Conservation (phyloP, 2,888 invertebrate species). For the Andricus quercusramuli region DNA sequence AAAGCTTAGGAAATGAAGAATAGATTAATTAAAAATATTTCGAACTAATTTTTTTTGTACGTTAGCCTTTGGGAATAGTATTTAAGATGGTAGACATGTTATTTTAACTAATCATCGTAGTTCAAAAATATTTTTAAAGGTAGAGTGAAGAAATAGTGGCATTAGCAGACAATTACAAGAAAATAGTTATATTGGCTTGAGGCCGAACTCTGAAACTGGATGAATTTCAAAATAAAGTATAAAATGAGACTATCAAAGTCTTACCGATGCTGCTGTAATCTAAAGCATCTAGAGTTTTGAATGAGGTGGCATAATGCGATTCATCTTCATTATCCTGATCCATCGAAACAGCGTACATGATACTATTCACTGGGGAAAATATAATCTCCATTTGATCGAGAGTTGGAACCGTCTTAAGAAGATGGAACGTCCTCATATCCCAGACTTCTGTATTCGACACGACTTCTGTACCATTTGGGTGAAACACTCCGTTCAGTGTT, state of each 20-base stretch:
- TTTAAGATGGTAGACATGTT: too few relatives aligned
- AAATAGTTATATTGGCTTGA: too few relatives aligned
- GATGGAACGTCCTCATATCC: constrained; percentile 96
- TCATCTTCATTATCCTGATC: constrained; percentile 88
- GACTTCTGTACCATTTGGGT: constrained; percentile 96
- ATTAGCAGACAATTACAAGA: too few relatives aligned
- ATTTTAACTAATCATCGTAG: too few relatives aligned
- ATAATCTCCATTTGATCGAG: constrained; percentile 94
- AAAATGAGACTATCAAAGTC: constrained; percentile 49
- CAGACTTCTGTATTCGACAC: constrained; percentile 99
- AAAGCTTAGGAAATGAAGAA: too few relatives aligned
- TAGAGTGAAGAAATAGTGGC: too few relatives aligned
- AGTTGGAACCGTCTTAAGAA: constrained; percentile 95
- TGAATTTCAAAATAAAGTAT: not conserved
- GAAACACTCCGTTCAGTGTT: constrained; percentile 96
- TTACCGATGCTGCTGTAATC: constrained; percentile 96
- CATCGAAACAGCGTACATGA: constrained; percentile 92
- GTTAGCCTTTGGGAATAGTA: too few relatives aligned
- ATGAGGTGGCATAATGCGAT: constrained; percentile 92
- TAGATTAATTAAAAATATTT: too few relatives aligned
- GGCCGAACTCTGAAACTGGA: not conserved
- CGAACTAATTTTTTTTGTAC: too few relatives aligned
- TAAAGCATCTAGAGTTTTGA: constrained; percentile 95
- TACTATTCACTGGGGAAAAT: constrained; percentile 92
- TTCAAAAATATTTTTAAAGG: too few relatives aligned